A percentile compares a stretch with the other conserved stretches of the same genome.
Conservation (phyloP, 2,888 invertebrate genomes). For the Drosophila picticornis region DNA sequence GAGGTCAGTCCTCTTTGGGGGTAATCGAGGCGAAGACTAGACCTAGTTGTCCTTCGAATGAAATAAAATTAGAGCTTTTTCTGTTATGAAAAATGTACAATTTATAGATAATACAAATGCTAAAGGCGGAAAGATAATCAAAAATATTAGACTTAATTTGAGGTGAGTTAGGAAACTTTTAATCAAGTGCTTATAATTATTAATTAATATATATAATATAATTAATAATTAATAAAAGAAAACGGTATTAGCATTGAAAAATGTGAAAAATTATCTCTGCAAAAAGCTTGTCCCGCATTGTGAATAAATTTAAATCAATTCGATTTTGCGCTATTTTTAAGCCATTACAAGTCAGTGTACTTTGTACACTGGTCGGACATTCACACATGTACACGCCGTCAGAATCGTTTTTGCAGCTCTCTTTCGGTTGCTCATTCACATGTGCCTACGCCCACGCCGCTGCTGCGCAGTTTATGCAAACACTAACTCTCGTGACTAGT, state of each 20-base stretch:
- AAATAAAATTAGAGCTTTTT: neutral
- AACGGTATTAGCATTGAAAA: neutral
- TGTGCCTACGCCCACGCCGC: slow-evolving; percentile 46
- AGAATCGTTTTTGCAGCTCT: slow-evolving; percentile 9
- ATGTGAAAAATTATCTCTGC: neutral
- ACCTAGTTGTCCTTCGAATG: neutral
- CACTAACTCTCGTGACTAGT: slow-evolving; percentile 43
- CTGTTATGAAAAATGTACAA: neutral
- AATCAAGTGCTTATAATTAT: neutral
- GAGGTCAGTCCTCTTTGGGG: neutral
- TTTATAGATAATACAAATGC: neutral
- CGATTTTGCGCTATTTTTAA: neutral
- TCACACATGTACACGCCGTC: neutral
- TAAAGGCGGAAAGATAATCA: neutral
- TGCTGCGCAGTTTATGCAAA: slow-evolving; percentile 68
- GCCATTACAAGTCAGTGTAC: slow-evolving; percentile 10
- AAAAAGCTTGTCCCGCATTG: neutral
- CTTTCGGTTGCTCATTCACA: slow-evolving; percentile 32
- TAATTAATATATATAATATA: neutral
- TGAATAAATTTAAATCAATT: neutral
- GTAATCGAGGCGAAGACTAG: neutral
- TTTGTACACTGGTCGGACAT: neutral
- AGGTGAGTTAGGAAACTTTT: neutral
- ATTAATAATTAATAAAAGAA: neutral
- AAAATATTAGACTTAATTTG: neutral